Evolutionary conservation across 2,797 vertebrate genomes (phyloP).

Genomic region (Buphagus erythrorhynchus): DNA sequence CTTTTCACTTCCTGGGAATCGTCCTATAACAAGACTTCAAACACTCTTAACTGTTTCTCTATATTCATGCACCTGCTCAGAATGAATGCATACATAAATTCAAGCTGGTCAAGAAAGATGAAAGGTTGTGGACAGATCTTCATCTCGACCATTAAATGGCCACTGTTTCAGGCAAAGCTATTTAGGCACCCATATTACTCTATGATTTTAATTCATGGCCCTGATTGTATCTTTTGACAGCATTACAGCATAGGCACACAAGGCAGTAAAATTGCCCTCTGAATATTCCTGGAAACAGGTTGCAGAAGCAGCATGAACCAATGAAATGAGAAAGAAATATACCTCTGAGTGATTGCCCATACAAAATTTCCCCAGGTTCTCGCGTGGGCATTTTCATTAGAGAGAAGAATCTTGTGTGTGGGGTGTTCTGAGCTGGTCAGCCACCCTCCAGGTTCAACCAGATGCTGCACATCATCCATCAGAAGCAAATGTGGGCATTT

Average conservation of each 20-base stretch:
- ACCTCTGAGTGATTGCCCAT: not conserved
- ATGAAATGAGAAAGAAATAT: not conserved
- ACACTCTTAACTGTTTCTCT: not conserved
- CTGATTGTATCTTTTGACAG: not conserved
- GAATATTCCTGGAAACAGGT: not conserved
- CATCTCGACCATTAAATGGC: not conserved
- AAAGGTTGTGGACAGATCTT: not conserved
- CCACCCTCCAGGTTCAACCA: not conserved
- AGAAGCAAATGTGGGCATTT: not conserved
- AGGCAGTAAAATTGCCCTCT: not conserved
- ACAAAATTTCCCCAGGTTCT: not conserved
- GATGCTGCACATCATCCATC: not conserved
- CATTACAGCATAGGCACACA: not conserved
- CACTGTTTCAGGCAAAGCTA: not conserved
- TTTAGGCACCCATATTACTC: not conserved
- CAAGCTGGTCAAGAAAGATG: not conserved
- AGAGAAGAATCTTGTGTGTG: not conserved
- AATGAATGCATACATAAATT: not conserved
- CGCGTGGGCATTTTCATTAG: rapidly evolving
- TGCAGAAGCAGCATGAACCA: not conserved
- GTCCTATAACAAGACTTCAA: not conserved
- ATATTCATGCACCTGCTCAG: not conserved
- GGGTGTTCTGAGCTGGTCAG: not conserved
- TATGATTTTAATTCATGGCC: not conserved
- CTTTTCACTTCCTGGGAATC: not conserved